phyloP scores from a whole-genome alignment of 2,113 vertebrate genomes.

The Maccullochella peelii region DNA sequence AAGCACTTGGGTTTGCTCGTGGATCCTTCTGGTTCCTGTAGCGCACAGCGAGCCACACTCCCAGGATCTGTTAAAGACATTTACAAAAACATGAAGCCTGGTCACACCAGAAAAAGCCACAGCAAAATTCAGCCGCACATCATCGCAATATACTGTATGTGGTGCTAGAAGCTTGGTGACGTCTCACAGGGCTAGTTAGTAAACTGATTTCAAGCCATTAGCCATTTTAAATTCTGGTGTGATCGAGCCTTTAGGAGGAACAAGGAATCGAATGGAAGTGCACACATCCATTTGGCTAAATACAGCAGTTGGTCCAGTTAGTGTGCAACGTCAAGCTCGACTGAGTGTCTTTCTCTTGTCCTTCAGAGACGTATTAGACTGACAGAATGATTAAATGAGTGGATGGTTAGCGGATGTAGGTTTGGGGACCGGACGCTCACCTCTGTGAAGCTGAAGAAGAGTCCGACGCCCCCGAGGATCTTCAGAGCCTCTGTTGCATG shows the following conservation, averaged over 20 bases:
- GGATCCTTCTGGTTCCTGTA: constrained; percentile 96
- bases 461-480: constrained; percentile 93
- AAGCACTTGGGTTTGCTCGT: constrained; percentile 93
- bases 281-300: not conserved
- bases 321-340: not conserved
- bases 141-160: not conserved
- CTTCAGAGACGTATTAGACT: not conserved
- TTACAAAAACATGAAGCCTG: not conserved
- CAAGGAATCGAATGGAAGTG: not conserved
- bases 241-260: not conserved
- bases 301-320: not conserved
- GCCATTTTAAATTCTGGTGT: not conserved
- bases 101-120: not conserved
- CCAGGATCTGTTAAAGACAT: constrained; percentile 86
- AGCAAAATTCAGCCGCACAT: no score
- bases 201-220: not conserved
- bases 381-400: not conserved
- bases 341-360: not conserved
- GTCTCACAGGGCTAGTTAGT: not conserved
- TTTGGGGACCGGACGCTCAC: constrained; percentile 69
- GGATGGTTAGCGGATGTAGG: not conserved
- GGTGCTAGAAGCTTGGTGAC: not conserved
- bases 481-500: constrained; percentile 90
- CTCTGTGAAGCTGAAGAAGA: constrained; percentile 97
- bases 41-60: constrained; percentile 93